phyloP scores from a whole-genome alignment of 1,140 invertebrate genomes.

The Musca domestica region DNA sequence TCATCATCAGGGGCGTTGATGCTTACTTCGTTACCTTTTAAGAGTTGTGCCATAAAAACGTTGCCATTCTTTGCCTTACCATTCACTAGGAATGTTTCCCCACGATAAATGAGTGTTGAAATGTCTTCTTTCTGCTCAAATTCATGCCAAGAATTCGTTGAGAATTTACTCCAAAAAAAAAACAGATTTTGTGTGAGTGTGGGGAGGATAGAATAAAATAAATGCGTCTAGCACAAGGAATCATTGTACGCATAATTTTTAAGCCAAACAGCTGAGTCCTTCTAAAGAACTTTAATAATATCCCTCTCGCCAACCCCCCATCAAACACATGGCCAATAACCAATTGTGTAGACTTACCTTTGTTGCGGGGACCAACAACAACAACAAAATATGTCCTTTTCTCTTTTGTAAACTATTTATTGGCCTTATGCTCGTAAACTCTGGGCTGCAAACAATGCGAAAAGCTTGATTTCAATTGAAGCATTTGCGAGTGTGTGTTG shows the following conservation, averaged over 20 bases:
- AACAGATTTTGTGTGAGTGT: too few relatives aligned
- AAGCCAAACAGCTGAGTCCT: constrained; percentile 14
- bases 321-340: too few relatives aligned
- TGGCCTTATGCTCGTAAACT: neutral
- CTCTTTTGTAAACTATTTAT: constrained; percentile 13
- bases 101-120: constrained; percentile 6
- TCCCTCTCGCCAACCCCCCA: neutral
- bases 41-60: neutral
- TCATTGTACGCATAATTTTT: constrained; percentile 25
- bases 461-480: constrained; percentile 1
- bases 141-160: too few relatives aligned
- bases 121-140: neutral
- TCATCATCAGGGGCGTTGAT: too few relatives aligned
- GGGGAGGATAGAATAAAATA: neutral
- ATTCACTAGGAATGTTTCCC: neutral
- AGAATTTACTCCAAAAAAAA: too few relatives aligned
- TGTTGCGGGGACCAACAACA: neutral
- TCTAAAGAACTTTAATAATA: neutral
- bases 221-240: constrained; percentile 19
- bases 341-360: too few relatives aligned
- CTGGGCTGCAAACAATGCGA: too few relatives aligned
- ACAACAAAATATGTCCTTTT: neutral
- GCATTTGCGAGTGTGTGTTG: neutral
- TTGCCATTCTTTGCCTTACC: neutral
- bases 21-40: constrained; percentile 16